Evolutionary conservation across 2,113 vertebrate genomes (phyloP).

Genomic region (Hirundichthys speculiger): DNA sequence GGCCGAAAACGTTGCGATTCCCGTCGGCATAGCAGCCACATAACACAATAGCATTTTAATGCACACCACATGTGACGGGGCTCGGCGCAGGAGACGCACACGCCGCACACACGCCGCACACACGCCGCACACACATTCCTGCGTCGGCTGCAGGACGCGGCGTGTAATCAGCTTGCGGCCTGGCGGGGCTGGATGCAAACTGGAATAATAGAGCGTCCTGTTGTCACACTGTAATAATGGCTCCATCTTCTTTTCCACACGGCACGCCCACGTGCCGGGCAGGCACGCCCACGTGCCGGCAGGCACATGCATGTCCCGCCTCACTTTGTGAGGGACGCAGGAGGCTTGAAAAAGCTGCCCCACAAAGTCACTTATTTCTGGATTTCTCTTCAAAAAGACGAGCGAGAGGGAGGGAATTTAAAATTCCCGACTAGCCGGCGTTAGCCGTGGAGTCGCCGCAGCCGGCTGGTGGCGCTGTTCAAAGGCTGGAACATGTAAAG

Average conservation of each 20-base stretch:
- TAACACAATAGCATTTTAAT: constrained; percentile 61
- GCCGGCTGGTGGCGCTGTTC: too few species aligned
- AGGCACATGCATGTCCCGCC: neutral
- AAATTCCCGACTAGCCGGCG: too few species aligned
- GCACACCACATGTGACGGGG: constrained; percentile 64
- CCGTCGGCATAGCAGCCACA: constrained; percentile 35
- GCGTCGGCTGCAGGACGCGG: constrained; percentile 15
- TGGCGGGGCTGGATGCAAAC: constrained; percentile 34
- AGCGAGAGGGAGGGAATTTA: too few species aligned
- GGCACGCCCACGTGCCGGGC: constrained; percentile 4
- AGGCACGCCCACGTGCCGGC: constrained; percentile 3
- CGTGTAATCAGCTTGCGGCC: constrained; percentile 55
- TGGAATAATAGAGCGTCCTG: constrained; percentile 57
- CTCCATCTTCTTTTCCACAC: constrained; percentile 49
- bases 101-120: constrained; percentile 25
- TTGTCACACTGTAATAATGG: constrained; percentile 53
- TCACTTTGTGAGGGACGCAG: constrained; percentile 3
- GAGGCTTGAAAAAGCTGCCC: neutral
- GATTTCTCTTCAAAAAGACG: neutral
- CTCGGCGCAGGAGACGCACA: constrained; percentile 26
- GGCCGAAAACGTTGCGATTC: constrained; percentile 61
- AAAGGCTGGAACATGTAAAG: too few species aligned
- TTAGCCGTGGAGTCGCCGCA: too few species aligned
- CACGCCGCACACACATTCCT: constrained; percentile 13
- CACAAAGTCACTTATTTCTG: neutral